These are phyloP conservation scores for Anas flavirostris DNA, from an alignment of 2,797 vertebrate species.

Conservation along the genomic window DNA sequence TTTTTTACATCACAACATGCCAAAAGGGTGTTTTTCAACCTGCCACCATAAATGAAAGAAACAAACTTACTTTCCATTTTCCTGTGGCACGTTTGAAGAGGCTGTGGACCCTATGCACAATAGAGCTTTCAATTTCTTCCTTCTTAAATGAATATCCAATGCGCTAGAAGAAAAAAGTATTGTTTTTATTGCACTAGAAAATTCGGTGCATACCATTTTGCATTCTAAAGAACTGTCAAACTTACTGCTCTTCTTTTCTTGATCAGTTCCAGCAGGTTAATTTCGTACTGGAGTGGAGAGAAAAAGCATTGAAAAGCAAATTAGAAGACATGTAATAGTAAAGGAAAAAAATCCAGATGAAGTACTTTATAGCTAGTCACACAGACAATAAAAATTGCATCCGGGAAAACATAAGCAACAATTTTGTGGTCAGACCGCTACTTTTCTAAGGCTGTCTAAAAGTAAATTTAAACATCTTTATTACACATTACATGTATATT, in stretches of 20 bases:
- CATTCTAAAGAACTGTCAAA: conserved; percentile 15
- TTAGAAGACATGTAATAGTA: accelerated
- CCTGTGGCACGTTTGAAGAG: conserved; percentile 89
- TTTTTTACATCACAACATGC: not conserved
- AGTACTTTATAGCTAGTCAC: not conserved
- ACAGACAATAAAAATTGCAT: not conserved
- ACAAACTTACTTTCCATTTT: conserved; percentile 91
- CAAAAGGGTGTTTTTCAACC: not conserved
- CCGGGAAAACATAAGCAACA: not conserved
- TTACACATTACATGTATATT: accelerated
- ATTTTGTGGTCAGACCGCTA: not conserved
- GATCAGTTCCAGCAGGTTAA: conserved; percentile 92
- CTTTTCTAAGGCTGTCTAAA: not conserved
- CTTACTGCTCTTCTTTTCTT: conserved; percentile 93
- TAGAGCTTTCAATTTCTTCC: conserved; percentile 92
- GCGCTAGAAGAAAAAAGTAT: conserved; percentile 77
- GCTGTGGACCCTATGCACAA: conserved; percentile 87
- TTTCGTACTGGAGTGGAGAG: conserved; percentile 86
- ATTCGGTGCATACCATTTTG: not conserved
- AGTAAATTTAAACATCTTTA: not conserved
- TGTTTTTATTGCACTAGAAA: not conserved
- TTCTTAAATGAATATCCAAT: conserved; percentile 91
- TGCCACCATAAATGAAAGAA: not conserved
- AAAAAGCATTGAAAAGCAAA: not conserved
- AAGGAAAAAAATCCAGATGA: not conserved